These are phyloP conservation scores for Phaenicophaeus curvirostris DNA, from an alignment of 2,797 vertebrate species.

Conservation along the genomic window DNA sequence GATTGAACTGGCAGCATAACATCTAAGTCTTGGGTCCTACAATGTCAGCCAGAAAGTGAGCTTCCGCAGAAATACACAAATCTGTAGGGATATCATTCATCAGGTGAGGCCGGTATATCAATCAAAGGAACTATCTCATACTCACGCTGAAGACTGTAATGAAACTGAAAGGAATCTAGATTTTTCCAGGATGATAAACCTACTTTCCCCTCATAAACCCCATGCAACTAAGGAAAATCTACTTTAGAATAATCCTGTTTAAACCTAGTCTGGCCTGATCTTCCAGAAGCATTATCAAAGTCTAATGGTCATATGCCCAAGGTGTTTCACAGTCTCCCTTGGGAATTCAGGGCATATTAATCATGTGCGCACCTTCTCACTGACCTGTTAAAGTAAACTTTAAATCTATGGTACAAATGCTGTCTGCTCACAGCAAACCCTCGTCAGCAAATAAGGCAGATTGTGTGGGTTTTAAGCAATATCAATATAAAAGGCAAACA, in stretches of 20 bases:
- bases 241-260: constrained; percentile 68
- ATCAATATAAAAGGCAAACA: not conserved
- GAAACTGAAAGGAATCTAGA: not conserved
- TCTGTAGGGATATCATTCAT: not conserved
- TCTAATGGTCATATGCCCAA: not conserved
- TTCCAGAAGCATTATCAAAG: constrained; percentile 46
- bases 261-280: constrained; percentile 51
- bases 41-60: not conserved
- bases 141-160: not conserved
- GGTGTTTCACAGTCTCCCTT: not conserved
- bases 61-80: not conserved
- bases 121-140: not conserved
- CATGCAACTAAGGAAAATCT: constrained; percentile 28
- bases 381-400: not conserved
- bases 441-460: not conserved
- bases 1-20: not conserved
- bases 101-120: not conserved
- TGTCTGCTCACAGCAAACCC: not conserved
- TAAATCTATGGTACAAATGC: not conserved
- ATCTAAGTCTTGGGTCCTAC: not conserved
- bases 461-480: not conserved
- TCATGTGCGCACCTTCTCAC: not conserved
- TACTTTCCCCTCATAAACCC: constrained; percentile 43
- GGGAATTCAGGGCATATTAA: not conserved
- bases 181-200: constrained; percentile 21